phyloP scores from a whole-genome alignment of 35 echinoderm and acorn worm genomes.

The Apostichopus californicus region DNA sequence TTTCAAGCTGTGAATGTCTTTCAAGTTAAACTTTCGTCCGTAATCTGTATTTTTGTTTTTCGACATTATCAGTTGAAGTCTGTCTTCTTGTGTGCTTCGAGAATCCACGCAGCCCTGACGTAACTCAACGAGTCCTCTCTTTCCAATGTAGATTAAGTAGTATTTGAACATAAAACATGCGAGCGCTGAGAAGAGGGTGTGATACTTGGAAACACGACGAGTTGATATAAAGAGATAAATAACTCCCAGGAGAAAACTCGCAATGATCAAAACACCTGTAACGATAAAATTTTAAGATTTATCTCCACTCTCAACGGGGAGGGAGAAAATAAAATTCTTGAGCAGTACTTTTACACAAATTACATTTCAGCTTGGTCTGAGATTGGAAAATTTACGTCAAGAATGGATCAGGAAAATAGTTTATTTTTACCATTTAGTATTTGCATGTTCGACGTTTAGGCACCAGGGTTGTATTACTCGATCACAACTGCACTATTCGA shows the following conservation, averaged over 20 bases:
- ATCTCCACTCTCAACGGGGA: neutral
- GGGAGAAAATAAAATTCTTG: neutral
- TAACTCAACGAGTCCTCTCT: neutral
- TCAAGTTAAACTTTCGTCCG: constrained; percentile 50
- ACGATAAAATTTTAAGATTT: neutral
- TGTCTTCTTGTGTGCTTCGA: constrained; percentile 56
- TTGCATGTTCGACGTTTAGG: too few relatives aligned
- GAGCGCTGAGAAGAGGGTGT: constrained; percentile 15
- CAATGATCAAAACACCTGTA: neutral
- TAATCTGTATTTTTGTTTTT: constrained; percentile 66
- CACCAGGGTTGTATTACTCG: too few relatives aligned
- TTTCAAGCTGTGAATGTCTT: constrained; percentile 43
- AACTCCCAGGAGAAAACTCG: neutral
- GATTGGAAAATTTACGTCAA: too few relatives aligned
- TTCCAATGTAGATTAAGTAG: neutral
- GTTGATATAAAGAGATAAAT: neutral
- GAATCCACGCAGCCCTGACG: constrained; percentile 26
- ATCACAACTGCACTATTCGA: too few relatives aligned
- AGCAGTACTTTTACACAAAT: too few relatives aligned
- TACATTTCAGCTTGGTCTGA: too few relatives aligned
- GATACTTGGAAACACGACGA: neutral
- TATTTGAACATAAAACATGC: neutral
- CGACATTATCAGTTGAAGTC: constrained; percentile 33
- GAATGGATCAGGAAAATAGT: too few relatives aligned
- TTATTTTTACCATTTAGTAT: too few relatives aligned